Conservation (phyloP, 2,113 vertebrate genomes). For the Glaucomys volans region DNA sequence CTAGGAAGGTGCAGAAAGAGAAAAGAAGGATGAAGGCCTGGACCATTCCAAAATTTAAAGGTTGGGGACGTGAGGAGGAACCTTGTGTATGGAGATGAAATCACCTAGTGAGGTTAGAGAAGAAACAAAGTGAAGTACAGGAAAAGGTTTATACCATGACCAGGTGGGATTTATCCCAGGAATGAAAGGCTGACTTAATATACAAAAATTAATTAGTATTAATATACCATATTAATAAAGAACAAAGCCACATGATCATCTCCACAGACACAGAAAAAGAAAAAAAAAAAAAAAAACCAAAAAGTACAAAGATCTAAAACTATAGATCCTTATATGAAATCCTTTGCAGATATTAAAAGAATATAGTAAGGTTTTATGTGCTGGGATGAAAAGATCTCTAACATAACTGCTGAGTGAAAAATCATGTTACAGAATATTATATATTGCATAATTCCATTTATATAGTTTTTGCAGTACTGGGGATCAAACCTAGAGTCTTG, state of each 20-base stretch:
- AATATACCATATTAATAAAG: not conserved
- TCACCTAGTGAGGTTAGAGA: not conserved
- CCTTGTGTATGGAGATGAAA: not conserved
- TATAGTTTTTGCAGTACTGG: not conserved
- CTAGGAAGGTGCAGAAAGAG: not conserved
- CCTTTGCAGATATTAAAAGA: constrained; percentile 1
- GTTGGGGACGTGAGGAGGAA: not conserved
- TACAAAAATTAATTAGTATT: not conserved
- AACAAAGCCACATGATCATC: not conserved
- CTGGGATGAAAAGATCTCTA: not conserved
- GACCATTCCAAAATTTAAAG: not conserved
- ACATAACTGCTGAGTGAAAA: not conserved
- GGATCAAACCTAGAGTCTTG: not conserved
- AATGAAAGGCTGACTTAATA: not conserved
- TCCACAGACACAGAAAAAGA: not conserved
- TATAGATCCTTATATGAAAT: not conserved
- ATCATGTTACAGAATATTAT: not conserved
- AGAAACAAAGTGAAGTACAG: not conserved
- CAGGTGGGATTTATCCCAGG: not conserved
- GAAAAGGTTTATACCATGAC: not conserved
- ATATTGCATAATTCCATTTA: not conserved
- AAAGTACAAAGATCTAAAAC: not conserved
- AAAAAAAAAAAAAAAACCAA: no score
- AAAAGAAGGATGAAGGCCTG: not conserved
- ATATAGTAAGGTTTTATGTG: not conserved